Evolutionary conservation across 2,888 invertebrate genomes (phyloP).

Genomic region (Sesia apiformis): DNA sequence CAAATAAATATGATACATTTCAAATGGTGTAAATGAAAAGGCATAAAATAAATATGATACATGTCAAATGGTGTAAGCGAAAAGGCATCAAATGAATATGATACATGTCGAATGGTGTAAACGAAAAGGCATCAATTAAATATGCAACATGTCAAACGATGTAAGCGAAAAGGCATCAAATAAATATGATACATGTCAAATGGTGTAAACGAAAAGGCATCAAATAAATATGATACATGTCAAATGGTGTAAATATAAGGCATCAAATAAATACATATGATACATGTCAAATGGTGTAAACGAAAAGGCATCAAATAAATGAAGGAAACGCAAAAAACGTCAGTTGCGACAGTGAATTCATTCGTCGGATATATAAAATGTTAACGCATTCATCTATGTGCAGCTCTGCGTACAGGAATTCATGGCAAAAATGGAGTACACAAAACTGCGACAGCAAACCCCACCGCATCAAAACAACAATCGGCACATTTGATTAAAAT

Average conservation of each 20-base stretch:
- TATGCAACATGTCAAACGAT: constrained; percentile 14
- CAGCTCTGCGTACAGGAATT: constrained; percentile 56
- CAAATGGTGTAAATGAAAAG: constrained; percentile 41
- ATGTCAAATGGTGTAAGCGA: constrained; percentile 30
- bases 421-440: constrained; percentile 52
- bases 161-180: constrained; percentile 56
- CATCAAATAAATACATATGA: constrained; percentile 43
- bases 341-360: constrained; percentile 53
- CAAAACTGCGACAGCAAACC: constrained; percentile 56
- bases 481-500: constrained; percentile 64
- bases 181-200: constrained; percentile 29
- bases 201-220: constrained; percentile 49
- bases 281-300: constrained; percentile 21
- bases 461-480: constrained; percentile 57
- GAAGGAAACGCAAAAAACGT: constrained; percentile 51
- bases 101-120: constrained; percentile 23
- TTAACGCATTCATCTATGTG: constrained; percentile 68
- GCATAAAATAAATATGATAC: constrained; percentile 57
- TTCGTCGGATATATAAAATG: constrained; percentile 69
- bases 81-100: constrained; percentile 58
- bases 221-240: constrained; percentile 47
- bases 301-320: constrained; percentile 58
- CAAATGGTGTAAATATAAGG: constrained; percentile 40
- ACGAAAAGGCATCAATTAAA: constrained; percentile 58
- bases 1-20: constrained; percentile 47